These are phyloP conservation scores for Monochamus alternatus DNA, from an alignment of 2,888 invertebrate genomes.

Conservation along the genomic window DNA sequence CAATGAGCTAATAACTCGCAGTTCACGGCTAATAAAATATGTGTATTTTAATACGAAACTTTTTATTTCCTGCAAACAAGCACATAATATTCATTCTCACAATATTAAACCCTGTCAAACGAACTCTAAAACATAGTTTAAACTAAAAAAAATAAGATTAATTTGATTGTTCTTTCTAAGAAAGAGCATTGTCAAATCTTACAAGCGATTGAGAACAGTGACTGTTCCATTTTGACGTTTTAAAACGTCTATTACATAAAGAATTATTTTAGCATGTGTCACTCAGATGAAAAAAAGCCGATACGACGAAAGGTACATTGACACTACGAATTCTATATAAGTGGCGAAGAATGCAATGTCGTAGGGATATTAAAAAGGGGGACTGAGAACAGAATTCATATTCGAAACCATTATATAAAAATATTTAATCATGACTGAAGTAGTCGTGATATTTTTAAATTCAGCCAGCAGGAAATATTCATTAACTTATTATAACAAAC, in stretches of 20 bases:
- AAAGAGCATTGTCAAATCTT: background rate
- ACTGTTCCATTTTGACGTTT: background rate
- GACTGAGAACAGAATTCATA: too few species aligned
- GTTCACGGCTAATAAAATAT: slow-evolving; percentile 57
- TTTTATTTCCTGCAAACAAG: slow-evolving; percentile 4
- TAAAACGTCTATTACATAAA: background rate
- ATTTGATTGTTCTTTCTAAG: background rate
- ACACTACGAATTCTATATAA: slow-evolving; percentile 16
- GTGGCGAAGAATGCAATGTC: slow-evolving; percentile 17
- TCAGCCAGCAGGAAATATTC: too few species aligned
- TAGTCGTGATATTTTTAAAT: too few species aligned
- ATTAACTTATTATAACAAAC: too few species aligned
- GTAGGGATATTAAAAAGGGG: slow-evolving; percentile 2
- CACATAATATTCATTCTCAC: background rate
- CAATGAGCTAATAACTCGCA: slow-evolving; percentile 61
- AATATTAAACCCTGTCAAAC: too few species aligned
- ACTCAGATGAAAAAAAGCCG: slow-evolving; percentile 19
- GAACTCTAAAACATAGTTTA: too few species aligned
- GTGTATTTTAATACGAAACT: slow-evolving; percentile 30
- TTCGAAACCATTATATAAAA: too few species aligned
- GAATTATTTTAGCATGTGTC: slow-evolving; percentile 10
- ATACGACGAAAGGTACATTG: slow-evolving; percentile 6
- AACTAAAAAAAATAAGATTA: too few species aligned
- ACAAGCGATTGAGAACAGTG: background rate
- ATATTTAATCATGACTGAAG: too few species aligned